Base-by-base conservation (phyloP, 2,888 invertebrate genomes). In the Holacanthella duospinosa region DNA sequence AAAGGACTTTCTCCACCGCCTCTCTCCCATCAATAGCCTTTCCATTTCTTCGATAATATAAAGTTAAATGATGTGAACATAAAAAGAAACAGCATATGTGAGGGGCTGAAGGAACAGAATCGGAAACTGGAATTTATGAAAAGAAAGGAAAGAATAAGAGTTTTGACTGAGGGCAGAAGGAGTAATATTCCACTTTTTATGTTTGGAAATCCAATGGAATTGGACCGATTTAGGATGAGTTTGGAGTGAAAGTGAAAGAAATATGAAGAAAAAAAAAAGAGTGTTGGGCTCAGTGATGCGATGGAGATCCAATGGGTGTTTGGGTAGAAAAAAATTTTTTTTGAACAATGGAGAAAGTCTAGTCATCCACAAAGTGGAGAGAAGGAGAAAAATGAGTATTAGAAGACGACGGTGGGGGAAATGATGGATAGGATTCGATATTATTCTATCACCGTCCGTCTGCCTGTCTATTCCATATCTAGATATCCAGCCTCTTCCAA, bases 381-480 rank as follows among this genome's bases (percentile, higher is more conserved):
- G 36, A 36, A 16, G 36, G 36, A 36, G 66, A 66, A 61, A 65
- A 68, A 68, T 68, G 68, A 63, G 24, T 61, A n/a, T 55, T 62
- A 64, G 56, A 60, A 62, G 66, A 66, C 64, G 68, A 68, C 65
- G 64, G 68, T 48, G 54, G 62, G n/a, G 64, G 67, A 66, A 67
- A 68, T 68, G 68, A 68, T 68, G 65, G 68, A 68, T 68, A 61
- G 66, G 65, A 60, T 68, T 61, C 21, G 54, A 48, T 58, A 64
- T 60, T 66, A 57, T 54, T 60, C 6, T 28, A 60, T 54, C 48
- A 44, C 6, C 43, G 16, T 48, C 48, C 48, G 36, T 36, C 36
- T 36, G 36, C 48, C 48, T 48, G 21, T 48, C 36, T 48, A 9
- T 21, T 4, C 48, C 48, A 48, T 48, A 21, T 21, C 12, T 21